These are phyloP conservation scores for Eurytoma adleriae DNA, from an alignment of 2,888 invertebrate species.

Conservation along the genomic window DNA sequence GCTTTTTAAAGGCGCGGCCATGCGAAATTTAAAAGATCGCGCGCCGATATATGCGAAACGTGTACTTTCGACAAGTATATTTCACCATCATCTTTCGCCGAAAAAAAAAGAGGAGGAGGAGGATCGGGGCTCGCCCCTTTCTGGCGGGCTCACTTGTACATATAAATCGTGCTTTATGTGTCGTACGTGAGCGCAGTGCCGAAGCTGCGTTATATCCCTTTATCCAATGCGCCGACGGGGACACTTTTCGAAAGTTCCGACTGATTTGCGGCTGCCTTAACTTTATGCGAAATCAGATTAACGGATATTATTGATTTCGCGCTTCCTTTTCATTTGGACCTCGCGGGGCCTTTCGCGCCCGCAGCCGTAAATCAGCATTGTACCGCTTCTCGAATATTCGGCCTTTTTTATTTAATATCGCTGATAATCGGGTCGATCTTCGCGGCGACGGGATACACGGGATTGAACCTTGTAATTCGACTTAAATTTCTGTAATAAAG, in stretches of 20 bases:
- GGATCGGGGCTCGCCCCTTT: not conserved
- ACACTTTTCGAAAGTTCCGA: slow-evolving; percentile 39
- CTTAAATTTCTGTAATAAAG: too few relatives aligned
- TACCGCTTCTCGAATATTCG: not conserved
- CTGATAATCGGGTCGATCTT: too few relatives aligned
- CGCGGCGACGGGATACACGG: too few relatives aligned
- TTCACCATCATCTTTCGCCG: not conserved
- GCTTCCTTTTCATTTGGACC: not conserved
- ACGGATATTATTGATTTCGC: slow-evolving; percentile 36
- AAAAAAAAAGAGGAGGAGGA: slow-evolving; percentile 11
- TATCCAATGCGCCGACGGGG: slow-evolving; percentile 22
- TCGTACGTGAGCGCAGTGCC: slow-evolving; percentile 24
- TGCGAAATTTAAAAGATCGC: not conserved
- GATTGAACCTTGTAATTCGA: too few relatives aligned
- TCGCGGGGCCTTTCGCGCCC: too few relatives aligned
- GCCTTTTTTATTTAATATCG: not conserved
- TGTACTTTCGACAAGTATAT: too few relatives aligned
- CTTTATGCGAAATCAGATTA: slow-evolving; percentile 35
- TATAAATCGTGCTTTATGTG: slow-evolving; percentile 45
- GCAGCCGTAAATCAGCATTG: not conserved
- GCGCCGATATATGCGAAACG: too few relatives aligned
- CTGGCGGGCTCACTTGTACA: slow-evolving; percentile 9
- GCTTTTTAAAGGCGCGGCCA: too few relatives aligned
- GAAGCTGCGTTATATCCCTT: slow-evolving; percentile 16
- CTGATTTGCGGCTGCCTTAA: slow-evolving; percentile 20